Base-by-base conservation (phyloP, 2,113 vertebrate species). In the Leptodactylus fuscus region DNA sequence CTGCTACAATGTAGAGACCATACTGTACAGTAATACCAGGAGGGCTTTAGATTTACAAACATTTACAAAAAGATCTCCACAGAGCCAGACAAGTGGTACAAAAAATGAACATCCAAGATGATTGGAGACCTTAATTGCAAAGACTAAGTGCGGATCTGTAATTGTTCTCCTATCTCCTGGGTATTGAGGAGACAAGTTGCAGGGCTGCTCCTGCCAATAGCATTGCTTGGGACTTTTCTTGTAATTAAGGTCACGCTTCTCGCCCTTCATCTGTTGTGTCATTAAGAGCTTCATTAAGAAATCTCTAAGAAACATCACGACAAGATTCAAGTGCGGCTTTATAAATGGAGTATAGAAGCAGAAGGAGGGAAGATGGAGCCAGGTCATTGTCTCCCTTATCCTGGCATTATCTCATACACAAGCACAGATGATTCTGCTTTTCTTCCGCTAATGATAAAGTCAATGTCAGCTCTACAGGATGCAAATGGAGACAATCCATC, bases 301-400 rank as follows among this genome's bases (percentile, higher is more conserved):
- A 89, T 91, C 71, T 0, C 81, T 87, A 83, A 85, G 78, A 77
- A 88, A 11, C 81, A 73, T 85, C 83, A 75, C 41, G 53, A 60
- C 38, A 38, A 76, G 84, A 62, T 81, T 67, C 87, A 88, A 88
- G 73, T 88, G 71, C 49, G 44, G 27, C 38, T 58, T 46, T 81
- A 27, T 70, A 55, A 77, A 69, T 46, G 41, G 70, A 87, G 73
- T n/a, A 32, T 49, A 46, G 60, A 51, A 70, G 11, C 15, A 84
- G 82, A 34, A 11, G 11, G 69, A n/a, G 13, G 87, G 88, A 89
- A 90, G 34, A 91, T 89, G 87, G 88, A 90, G 90, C 81, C 88
- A 88, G 90, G 91, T 92, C 90, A 91, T 87, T 85, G 71, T 87
- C 83, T 87, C 87, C 48, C 88, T 84, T 71, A 34, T 88, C 88